Percentiles rank a stretch among this genome's conserved stretches.
Evolutionary conservation across 2,888 invertebrate species (phyloP).

Genomic region (Dynastes tityus): DNA sequence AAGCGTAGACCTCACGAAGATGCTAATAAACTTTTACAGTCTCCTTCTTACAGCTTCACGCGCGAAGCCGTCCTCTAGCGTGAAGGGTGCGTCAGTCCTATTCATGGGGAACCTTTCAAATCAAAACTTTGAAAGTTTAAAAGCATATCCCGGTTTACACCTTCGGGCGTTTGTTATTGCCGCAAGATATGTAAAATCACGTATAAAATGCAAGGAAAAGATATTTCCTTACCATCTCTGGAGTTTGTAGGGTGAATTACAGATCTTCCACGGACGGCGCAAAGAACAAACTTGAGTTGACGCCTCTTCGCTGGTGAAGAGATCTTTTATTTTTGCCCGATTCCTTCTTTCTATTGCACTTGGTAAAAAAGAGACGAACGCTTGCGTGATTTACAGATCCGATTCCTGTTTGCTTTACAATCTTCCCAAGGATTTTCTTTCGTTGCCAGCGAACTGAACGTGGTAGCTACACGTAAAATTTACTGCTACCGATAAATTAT

Average conservation of each 20-base stretch:
- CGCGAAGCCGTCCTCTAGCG: too few relatives aligned
- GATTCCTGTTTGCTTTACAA: background rate
- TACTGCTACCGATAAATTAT: constrained; percentile 25
- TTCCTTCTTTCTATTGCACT: background rate
- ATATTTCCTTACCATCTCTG: too few relatives aligned
- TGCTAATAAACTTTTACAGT: background rate
- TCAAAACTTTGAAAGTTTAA: constrained; percentile 37
- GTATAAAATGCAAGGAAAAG: background rate
- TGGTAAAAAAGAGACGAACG: background rate
- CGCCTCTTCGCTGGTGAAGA: background rate
- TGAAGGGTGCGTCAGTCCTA: too few relatives aligned
- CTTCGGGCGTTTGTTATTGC: constrained; percentile 32
- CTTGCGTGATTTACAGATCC: constrained; percentile 23
- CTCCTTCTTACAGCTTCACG: background rate
- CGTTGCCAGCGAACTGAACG: background rate
- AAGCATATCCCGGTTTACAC: constrained; percentile 27
- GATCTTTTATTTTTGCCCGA: background rate
- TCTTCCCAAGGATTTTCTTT: background rate
- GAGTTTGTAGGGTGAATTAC: background rate
- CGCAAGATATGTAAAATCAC: constrained; percentile 36
- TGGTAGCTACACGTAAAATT: background rate
- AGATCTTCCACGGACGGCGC: too few relatives aligned
- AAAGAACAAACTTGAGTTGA: too few relatives aligned
- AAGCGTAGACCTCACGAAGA: background rate
- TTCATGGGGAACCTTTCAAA: background rate